Evolutionary conservation across 2,888 invertebrate genomes (phyloP).

Genomic region (Agrotis clavis): DNA sequence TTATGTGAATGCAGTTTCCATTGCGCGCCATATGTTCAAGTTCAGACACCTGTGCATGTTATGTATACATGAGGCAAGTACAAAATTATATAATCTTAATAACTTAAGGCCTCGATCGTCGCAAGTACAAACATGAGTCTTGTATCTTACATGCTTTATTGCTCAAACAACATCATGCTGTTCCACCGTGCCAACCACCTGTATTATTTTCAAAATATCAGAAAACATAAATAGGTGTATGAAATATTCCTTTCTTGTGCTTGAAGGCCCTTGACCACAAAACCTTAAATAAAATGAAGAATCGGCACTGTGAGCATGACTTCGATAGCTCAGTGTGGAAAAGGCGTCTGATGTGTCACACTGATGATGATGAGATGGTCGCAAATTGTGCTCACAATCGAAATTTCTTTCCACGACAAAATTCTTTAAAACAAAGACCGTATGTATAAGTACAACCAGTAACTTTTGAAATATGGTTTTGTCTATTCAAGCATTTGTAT

Average conservation of each 20-base stretch:
- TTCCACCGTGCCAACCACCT: background rate
- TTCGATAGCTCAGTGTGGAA: no score
- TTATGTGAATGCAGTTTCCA: background rate
- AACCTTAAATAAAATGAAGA: no score
- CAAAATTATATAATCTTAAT: background rate
- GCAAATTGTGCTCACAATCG: no score
- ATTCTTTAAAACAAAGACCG: background rate
- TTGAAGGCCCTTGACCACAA: background rate
- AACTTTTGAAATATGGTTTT: background rate
- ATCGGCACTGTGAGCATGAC: no score
- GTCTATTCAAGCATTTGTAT: constrained; percentile 33
- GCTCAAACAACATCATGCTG: background rate
- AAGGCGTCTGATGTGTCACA: no score
- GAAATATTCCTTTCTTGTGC: background rate
- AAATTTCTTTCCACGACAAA: no score
- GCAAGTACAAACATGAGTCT: background rate
- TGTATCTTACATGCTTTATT: background rate
- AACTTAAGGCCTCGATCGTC: no score
- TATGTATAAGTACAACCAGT: background rate
- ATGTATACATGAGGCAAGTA: background rate
- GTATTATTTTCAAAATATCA: background rate
- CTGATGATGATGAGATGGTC: no score
- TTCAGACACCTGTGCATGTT: background rate
- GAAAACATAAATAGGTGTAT: background rate
- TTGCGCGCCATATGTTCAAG: background rate